A percentile compares a stretch with the other conserved stretches of the same genome.
Evolutionary conservation across 2,113 vertebrate species (phyloP).

Genomic region (Eudyptes chrysolophus): DNA sequence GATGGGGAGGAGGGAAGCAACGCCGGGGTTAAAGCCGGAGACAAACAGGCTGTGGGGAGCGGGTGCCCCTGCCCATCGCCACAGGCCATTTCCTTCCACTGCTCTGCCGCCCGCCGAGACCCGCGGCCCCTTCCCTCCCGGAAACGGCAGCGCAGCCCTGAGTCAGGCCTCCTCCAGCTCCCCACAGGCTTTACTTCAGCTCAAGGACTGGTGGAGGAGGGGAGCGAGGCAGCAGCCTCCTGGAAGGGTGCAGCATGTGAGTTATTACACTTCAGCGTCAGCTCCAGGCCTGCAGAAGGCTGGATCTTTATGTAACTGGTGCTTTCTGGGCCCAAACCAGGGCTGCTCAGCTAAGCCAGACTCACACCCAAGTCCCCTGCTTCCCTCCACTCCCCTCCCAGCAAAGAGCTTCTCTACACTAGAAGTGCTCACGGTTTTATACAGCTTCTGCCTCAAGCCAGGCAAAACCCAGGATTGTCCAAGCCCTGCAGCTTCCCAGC

Average conservation of each 20-base stretch:
- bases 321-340: neutral
- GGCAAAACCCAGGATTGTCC: neutral
- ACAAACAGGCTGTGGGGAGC: constrained; percentile 21
- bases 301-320: neutral
- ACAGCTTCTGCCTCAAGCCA: neutral
- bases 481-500: neutral
- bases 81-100: constrained; percentile 66
- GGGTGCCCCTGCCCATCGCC: neutral
- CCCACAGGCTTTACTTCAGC: neutral
- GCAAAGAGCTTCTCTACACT: neutral
- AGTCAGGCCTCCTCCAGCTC: neutral
- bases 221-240: neutral
- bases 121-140: constrained; percentile 21
- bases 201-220: neutral
- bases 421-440: neutral
- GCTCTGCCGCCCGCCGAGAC: constrained; percentile 18
- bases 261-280: neutral
- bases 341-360: neutral
- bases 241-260: neutral
- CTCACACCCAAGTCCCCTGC: neutral
- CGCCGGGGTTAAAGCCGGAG: neutral
- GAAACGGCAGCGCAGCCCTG: neutral
- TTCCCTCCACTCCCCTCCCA: neutral
- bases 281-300: neutral
- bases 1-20: neutral